A percentile compares a stretch with the other conserved stretches of the same genome.
phyloP scores from a whole-genome alignment of 2,797 vertebrate species.

The Dendrocincla tyrannina region DNA sequence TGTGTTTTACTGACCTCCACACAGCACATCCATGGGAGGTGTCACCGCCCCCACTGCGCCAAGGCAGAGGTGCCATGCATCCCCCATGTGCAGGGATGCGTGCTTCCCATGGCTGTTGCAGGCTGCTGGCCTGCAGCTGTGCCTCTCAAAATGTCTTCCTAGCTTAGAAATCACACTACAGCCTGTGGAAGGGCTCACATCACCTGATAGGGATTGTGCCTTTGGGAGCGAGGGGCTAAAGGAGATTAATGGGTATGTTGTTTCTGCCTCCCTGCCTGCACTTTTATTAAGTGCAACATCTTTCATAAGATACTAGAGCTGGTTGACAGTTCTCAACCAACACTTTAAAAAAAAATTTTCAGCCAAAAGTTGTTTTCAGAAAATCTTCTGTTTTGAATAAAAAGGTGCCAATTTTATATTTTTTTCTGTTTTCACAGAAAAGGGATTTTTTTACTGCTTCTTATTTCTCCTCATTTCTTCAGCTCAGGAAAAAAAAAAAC shows the following conservation, averaged over 20 bases:
- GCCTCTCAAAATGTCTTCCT: not conserved
- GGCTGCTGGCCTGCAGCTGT: not conserved
- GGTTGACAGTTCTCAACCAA: not conserved
- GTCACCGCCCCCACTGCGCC: not conserved
- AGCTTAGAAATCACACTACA: not conserved
- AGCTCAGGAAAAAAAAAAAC: not conserved
- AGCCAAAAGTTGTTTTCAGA: not conserved
- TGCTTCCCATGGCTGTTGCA: not conserved
- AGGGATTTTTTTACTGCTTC: not conserved
- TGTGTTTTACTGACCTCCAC: not conserved
- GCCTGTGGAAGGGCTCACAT: not conserved
- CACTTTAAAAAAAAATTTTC: not conserved
- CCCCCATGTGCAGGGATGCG: accelerated
- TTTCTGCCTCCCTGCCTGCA: not conserved
- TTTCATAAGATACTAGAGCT: conserved; percentile 6
- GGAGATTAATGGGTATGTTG: not conserved
- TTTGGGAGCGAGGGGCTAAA: accelerated
- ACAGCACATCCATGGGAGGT: accelerated
- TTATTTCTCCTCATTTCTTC: not conserved
- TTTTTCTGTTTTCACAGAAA: not conserved
- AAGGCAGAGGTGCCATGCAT: accelerated
- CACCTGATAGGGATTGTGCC: accelerated
- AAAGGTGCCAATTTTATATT: not conserved
- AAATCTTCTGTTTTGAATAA: not conserved
- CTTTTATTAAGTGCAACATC: conserved; percentile 19